These are phyloP conservation scores for Pteropus rufus DNA, from an alignment of 2,797 vertebrate genomes.

Conservation along the genomic window DNA sequence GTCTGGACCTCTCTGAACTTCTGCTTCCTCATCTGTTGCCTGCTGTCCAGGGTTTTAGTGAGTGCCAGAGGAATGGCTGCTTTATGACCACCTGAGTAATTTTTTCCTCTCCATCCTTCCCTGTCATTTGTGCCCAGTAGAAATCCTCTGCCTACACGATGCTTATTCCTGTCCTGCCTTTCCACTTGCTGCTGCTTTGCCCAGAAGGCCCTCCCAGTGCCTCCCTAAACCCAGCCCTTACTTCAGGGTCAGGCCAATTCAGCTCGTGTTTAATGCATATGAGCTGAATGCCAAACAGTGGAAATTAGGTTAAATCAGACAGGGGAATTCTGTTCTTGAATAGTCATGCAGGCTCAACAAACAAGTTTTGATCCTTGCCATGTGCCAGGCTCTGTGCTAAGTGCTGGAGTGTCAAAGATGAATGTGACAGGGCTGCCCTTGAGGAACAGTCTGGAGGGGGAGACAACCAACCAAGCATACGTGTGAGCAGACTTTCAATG, in stretches of 20 bases:
- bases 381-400: background rate
- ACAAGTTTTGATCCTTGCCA: background rate
- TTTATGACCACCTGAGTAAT: background rate
- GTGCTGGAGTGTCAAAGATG: background rate
- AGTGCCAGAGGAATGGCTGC: background rate
- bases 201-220: background rate
- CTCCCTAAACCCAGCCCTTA: background rate
- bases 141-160: background rate
- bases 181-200: background rate
- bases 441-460: background rate
- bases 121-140: background rate
- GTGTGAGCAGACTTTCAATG: background rate
- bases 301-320: background rate
- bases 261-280: fast-evolving
- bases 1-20: background rate
- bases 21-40: background rate
- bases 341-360: background rate
- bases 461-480: background rate
- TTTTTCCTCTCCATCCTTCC: background rate
- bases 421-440: background rate
- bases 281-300: background rate
- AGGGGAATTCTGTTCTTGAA: background rate
- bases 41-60: background rate
- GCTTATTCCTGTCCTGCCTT: background rate
- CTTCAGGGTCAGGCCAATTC: background rate